phyloP scores from a whole-genome alignment of 2,113 vertebrate species.

The Indicator maculatus region DNA sequence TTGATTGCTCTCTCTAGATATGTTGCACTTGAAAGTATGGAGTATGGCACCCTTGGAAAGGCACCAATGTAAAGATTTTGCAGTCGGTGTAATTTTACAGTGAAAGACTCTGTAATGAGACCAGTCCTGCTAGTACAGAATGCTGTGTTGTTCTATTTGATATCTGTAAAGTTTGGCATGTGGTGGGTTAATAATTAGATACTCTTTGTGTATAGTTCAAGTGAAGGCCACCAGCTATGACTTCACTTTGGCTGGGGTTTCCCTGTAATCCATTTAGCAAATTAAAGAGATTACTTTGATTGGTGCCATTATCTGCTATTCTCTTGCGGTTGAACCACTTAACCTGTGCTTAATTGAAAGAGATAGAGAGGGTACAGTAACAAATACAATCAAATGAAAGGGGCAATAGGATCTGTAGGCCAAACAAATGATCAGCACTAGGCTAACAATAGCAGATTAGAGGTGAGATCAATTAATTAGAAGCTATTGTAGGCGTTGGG shows the following conservation, averaged over 20 bases:
- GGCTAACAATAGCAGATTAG: conserved; percentile 88
- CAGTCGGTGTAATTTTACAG: conserved; percentile 16
- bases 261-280: conserved; percentile 90
- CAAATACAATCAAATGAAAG: conserved; percentile 88
- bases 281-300: conserved; percentile 90
- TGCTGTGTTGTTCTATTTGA: conserved; percentile 32
- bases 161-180: conserved; percentile 72
- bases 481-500: conserved; percentile 84
- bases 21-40: conserved; percentile 41
- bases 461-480: conserved; percentile 90
- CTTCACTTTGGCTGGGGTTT: conserved; percentile 88
- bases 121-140: background rate
- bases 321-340: conserved; percentile 88
- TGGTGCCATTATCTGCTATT: conserved; percentile 88
- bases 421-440: conserved; percentile 86
- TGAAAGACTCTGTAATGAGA: background rate
- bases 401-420: conserved; percentile 84
- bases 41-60: background rate
- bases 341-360: conserved; percentile 92
- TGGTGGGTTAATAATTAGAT: conserved; percentile 84
- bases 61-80: conserved; percentile 1
- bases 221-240: conserved; percentile 85
- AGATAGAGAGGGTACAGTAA: conserved; percentile 88
- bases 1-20: conserved; percentile 57
- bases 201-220: conserved; percentile 84